Percentiles rank a stretch among this genome's conserved stretches.
Evolutionary conservation across 2,888 invertebrate genomes (phyloP).

Genomic region (Pollenia labialis): DNA sequence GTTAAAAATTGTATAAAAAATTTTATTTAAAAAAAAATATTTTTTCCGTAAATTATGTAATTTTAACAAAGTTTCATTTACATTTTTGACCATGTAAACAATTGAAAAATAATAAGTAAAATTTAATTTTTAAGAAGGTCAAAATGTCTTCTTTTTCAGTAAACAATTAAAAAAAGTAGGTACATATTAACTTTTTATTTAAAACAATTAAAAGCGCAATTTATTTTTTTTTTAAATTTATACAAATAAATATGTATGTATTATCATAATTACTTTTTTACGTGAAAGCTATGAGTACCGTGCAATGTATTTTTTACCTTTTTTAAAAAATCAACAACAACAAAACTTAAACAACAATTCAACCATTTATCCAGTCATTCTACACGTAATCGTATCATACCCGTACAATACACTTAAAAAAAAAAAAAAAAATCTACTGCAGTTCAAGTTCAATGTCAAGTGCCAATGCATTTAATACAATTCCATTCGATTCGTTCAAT

Average conservation of each 20-base stretch:
- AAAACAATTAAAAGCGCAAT: too few species aligned
- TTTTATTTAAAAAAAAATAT: too few species aligned
- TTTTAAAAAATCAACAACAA: conserved; percentile 18
- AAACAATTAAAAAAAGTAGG: too few species aligned
- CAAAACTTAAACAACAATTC: not conserved
- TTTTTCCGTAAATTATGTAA: too few species aligned
- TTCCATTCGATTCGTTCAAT: conserved; percentile 36
- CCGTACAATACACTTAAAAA: conserved; percentile 67
- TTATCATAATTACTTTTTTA: not conserved
- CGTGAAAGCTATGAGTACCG: not conserved
- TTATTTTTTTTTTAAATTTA: not conserved
- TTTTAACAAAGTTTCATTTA: too few species aligned
- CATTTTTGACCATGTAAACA: too few species aligned
- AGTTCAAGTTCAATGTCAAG: conserved; percentile 83
- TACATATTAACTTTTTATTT: too few species aligned
- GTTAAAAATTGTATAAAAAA: too few species aligned
- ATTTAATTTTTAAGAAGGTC: too few species aligned
- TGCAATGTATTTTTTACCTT: conserved; percentile 35
- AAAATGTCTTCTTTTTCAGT: too few species aligned
- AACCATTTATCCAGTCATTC: conserved; percentile 23
- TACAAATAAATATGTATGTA: not conserved
- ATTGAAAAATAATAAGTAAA: too few species aligned
- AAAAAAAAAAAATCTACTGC: conserved; percentile 72
- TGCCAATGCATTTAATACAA: conserved; percentile 75
- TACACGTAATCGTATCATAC: conserved; percentile 4